Percentiles rank a stretch among this genome's conserved stretches.
Conservation (phyloP, 2,797 vertebrate genomes). For the Gallinago stenura region DNA sequence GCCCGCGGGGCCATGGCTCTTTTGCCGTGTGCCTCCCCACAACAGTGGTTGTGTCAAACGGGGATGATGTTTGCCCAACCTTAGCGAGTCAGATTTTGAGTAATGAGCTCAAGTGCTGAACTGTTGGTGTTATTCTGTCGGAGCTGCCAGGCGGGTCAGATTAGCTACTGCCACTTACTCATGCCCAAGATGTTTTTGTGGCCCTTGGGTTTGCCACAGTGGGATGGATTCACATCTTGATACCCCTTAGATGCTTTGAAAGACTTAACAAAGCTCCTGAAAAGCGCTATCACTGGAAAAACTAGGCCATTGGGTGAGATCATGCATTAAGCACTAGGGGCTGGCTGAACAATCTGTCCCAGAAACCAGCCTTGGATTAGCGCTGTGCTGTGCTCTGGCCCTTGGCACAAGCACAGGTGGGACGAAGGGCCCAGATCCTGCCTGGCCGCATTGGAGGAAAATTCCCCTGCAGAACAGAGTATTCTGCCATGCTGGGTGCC, state of each 20-base stretch:
- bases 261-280: slow-evolving; percentile 58
- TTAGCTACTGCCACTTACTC: slow-evolving; percentile 27
- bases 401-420: slow-evolving; percentile 60
- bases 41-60: not conserved
- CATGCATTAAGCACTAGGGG: slow-evolving; percentile 65
- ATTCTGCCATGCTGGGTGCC: not conserved
- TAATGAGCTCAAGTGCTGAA: slow-evolving; percentile 25
- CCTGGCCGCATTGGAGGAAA: not conserved
- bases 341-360: slow-evolving; percentile 74
- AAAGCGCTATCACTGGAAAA: slow-evolving; percentile 72
- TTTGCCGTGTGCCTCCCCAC: not conserved
- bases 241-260: not conserved
- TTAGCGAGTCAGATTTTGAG: slow-evolving; percentile 26
- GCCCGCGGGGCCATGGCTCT: accelerated
- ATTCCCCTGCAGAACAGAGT: slow-evolving; percentile 4
- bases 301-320: slow-evolving; percentile 72
- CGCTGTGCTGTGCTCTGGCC: slow-evolving; percentile 48
- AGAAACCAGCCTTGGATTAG: slow-evolving; percentile 65
- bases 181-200: not conserved
- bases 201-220: not conserved
- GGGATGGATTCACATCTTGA: not conserved
- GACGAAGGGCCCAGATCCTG: slow-evolving; percentile 22
- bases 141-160: slow-evolving; percentile 36
- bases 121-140: not conserved
- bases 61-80: slow-evolving; percentile 28